Percentiles rank a stretch among this genome's conserved stretches.
These are phyloP conservation scores for Nemopilema nomurai DNA, from an alignment of 30 jellyfish, hydroid and myxozoan genomes.

Conservation along the genomic window DNA sequence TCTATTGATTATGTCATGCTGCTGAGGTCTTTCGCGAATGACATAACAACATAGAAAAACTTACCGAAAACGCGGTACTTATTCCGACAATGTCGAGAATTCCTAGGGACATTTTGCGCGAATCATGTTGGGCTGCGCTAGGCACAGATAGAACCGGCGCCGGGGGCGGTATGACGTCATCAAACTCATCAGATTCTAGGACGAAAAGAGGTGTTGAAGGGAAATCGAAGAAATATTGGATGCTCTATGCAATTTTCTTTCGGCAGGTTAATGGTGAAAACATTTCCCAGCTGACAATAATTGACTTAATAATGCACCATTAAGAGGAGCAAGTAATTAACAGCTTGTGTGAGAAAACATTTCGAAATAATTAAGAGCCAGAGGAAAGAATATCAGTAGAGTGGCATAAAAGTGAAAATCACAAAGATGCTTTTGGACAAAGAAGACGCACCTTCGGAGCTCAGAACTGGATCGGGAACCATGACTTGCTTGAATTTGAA, in stretches of 20 bases:
- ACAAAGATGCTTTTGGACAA: neutral
- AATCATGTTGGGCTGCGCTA: neutral
- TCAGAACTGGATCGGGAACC: slow-evolving; percentile 10
- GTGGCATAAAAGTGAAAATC: neutral
- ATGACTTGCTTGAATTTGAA: neutral
- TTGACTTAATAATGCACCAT: no score
- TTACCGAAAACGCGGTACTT: slow-evolving; percentile 50
- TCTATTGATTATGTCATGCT: no score
- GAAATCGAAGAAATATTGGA: neutral
- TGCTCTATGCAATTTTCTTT: no score
- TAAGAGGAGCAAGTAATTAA: no score
- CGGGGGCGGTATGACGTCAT: slow-evolving; percentile 61
- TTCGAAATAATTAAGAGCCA: no score
- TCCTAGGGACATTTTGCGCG: slow-evolving; percentile 34
- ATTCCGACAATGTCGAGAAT: slow-evolving; percentile 42
- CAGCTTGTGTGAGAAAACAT: no score
- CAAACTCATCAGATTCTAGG: slow-evolving; percentile 57
- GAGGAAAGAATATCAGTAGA: neutral
- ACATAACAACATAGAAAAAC: neutral
- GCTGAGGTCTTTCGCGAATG: no score
- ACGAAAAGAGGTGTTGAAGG: neutral
- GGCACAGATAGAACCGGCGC: slow-evolving; percentile 26
- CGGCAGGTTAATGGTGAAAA: no score
- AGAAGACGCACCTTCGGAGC: slow-evolving; percentile 12
- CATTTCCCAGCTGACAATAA: no score